A percentile compares a stretch with the other conserved stretches of the same genome.
Conservation (phyloP, 2,797 vertebrate genomes). For the Pipistrellus nathusii region DNA sequence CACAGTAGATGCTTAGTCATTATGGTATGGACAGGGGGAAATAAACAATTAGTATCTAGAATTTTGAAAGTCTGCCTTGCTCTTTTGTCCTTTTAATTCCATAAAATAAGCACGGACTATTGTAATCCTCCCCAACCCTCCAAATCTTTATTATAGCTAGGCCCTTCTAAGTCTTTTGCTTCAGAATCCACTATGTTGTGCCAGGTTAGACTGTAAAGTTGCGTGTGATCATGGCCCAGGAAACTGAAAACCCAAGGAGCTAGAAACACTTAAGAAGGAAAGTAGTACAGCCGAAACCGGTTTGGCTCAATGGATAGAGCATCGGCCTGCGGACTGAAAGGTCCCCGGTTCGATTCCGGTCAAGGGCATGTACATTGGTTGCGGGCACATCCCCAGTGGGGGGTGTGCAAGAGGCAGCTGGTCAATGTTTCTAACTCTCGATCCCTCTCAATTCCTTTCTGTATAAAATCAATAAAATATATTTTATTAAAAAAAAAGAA, state of each 20-base stretch:
- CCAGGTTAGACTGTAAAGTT: neutral
- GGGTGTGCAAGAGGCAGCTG: too few relatives aligned
- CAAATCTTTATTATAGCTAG: neutral
- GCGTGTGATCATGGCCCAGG: neutral
- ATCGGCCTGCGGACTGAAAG: too few relatives aligned
- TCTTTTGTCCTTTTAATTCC: neutral
- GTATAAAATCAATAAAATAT: too few relatives aligned
- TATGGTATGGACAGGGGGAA: neutral
- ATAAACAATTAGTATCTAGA: neutral
- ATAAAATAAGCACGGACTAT: neutral
- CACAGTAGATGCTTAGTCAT: neutral
- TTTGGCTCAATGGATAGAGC: too few relatives aligned
- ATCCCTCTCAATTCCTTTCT: too few relatives aligned
- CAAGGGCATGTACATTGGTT: too few relatives aligned
- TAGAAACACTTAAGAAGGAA: neutral
- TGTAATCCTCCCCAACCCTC: neutral
- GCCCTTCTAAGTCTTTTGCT: neutral
- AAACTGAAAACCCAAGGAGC: neutral
- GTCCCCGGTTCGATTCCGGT: too few relatives aligned
- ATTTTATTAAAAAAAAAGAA: too few relatives aligned
- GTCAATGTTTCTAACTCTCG: too few relatives aligned
- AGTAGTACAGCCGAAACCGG: neutral
- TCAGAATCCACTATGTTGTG: neutral
- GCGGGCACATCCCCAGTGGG: too few relatives aligned
- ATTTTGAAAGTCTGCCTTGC: neutral